A percentile compares a stretch with the other conserved stretches of the same genome.
Conservation (phyloP, 1,140 invertebrate species). For the Aphidius ervi region DNA sequence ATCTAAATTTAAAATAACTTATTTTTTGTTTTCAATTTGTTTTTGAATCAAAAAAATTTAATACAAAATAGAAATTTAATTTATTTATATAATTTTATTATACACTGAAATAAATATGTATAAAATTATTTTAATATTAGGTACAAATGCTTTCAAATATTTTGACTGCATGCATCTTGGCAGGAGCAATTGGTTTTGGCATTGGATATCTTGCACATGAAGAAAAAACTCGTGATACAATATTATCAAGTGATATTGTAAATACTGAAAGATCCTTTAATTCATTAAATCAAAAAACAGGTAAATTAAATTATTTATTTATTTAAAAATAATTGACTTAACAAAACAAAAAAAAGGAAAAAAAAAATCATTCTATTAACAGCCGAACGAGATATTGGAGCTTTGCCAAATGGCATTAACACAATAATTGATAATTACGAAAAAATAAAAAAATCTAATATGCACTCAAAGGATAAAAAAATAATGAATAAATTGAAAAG, state of each 20-base stretch:
- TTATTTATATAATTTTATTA: constrained; percentile 1
- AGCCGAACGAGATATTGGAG: too few relatives aligned
- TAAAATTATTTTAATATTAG: constrained; percentile 4
- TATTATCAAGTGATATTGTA: not conserved
- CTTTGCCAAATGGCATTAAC: too few relatives aligned
- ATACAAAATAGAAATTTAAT: not conserved
- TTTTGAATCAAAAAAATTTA: not conserved
- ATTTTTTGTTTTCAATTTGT: not conserved
- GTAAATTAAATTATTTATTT: too few relatives aligned
- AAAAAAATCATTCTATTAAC: not conserved
- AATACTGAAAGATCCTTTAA: not conserved
- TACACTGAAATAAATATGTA: not conserved
- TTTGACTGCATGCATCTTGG: constrained; percentile 20
- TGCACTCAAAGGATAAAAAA: too few relatives aligned
- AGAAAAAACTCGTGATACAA: too few relatives aligned
- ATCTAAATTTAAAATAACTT: not conserved
- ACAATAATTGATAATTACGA: too few relatives aligned
- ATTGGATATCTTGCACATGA: not conserved
- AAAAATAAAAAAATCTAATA: too few relatives aligned
- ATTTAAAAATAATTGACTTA: too few relatives aligned
- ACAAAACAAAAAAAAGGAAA: too few relatives aligned
- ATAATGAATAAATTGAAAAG: too few relatives aligned
- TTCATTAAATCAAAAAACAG: too few relatives aligned
- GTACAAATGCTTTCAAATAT: constrained; percentile 7
- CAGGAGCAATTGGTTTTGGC: constrained; percentile 20